A percentile compares a stretch with the other conserved stretches of the same genome.
These are phyloP conservation scores for Drosophila cognata DNA, from an alignment of 2,888 invertebrate species.

Conservation along the genomic window DNA sequence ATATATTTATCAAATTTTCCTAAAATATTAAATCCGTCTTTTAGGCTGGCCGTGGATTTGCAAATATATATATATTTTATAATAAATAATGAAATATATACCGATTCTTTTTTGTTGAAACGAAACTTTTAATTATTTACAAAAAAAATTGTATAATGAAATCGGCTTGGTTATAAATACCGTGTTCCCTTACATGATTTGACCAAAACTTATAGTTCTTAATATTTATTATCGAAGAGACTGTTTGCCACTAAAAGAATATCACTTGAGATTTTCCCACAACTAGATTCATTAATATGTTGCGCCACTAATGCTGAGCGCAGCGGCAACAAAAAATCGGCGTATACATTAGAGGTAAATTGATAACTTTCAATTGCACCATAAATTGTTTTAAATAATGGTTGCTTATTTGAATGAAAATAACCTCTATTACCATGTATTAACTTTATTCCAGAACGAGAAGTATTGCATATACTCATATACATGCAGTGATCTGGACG, in stretches of 20 bases:
- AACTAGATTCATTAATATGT: slow-evolving; percentile 87
- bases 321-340: slow-evolving; percentile 73
- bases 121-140: background rate
- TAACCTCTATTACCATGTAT: slow-evolving; percentile 95
- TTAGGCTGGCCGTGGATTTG: background rate
- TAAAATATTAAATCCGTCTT: background rate
- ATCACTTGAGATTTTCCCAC: slow-evolving; percentile 87
- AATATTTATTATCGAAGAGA: slow-evolving; percentile 82
- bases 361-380: slow-evolving; percentile 87
- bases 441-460: slow-evolving; percentile 89
- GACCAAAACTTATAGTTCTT: background rate
- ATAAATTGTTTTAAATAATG: slow-evolving; percentile 91
- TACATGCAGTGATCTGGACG: slow-evolving; percentile 99
- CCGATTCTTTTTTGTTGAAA: background rate
- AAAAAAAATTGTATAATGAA: background rate
- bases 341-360: slow-evolving; percentile 85
- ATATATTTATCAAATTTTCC: background rate
- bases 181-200: too few relatives aligned
- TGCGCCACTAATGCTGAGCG: slow-evolving; percentile 85
- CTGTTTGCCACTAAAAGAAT: slow-evolving; percentile 85
- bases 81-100: background rate
- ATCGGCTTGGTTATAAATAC: background rate
- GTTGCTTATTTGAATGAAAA: slow-evolving; percentile 94
- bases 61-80: background rate
- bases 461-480: slow-evolving; percentile 91